These are phyloP conservation scores for Thalassaphorura encarpata DNA, from an alignment of 1,140 invertebrate species.

Conservation along the genomic window DNA sequence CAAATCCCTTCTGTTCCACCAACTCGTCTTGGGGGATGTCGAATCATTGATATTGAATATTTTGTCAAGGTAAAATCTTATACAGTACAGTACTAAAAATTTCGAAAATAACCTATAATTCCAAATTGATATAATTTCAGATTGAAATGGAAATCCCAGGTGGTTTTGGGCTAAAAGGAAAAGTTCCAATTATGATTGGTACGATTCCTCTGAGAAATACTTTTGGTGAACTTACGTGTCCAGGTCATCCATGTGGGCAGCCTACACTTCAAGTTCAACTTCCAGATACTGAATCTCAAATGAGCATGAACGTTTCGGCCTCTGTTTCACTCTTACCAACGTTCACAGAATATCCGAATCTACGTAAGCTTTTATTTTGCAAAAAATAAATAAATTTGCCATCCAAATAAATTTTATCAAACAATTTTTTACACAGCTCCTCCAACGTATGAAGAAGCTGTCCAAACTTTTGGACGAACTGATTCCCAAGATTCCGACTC, in stretches of 20 bases:
- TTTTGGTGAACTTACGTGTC: too few species aligned
- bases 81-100: background rate
- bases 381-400: background rate
- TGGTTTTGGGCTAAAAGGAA: conserved; percentile 17
- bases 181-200: conserved; percentile 18
- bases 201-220: conserved; percentile 16
- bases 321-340: too few species aligned
- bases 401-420: background rate
- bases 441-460: conserved; percentile 14
- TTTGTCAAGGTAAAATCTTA: conserved; percentile 13
- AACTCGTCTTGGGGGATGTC: conserved; percentile 16
- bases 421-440: conserved; percentile 9
- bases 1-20: conserved; percentile 22
- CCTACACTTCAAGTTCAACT: too few species aligned
- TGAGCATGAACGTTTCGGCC: background rate
- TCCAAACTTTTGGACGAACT: too few species aligned
- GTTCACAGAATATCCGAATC: conserved; percentile 1
- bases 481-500: too few species aligned
- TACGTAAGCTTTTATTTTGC: conserved; percentile 1
- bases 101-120: background rate
- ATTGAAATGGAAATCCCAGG: conserved; percentile 22
- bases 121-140: background rate
- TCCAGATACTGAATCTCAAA: background rate
- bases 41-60: conserved; percentile 18
- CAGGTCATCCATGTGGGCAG: too few species aligned